Base-by-base conservation (phyloP, 2,113 vertebrate genomes). In the Tympanuchus pallidicinctus region DNA sequence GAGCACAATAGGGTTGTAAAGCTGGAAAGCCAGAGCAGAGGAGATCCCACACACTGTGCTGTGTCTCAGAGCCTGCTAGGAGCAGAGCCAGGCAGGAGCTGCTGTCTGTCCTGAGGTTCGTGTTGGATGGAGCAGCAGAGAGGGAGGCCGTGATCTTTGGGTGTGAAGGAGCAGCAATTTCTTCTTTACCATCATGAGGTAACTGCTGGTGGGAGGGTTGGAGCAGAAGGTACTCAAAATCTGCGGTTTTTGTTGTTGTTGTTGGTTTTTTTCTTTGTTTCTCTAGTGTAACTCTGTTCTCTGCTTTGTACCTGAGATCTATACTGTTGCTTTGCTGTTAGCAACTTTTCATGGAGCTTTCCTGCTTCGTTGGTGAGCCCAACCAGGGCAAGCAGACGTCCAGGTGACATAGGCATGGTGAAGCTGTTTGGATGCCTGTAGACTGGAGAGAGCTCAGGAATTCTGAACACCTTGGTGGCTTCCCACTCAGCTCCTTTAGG, bases 1-100 rank as follows among this genome's bases (percentile, higher is more conserved):
- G 76, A 81, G 42, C 65, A 92, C 95, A 94, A 94, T 88, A 24
- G 82, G 71, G 42, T 24, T 87, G 66, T 78, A 8, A 84, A 86
- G 78, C 1, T 93, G 88, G 54, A 59, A 90, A 92, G 36, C 38
- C 19, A 2, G 6, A 67, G 82, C 73, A 50, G 72, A 86, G 43
- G 85, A 82, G 75, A 15, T 69, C 71, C 90, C 70, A 52, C 66
- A 72, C 59, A 3, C 57, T 60, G 50, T 28, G 11, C 32, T 36
- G 18, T 66, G 34, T 47, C 48, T 65, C 43, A 66, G 89, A 93
- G 74, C 66, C 43, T 63, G 27, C 10, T 59, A 50, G 36, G 54
- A 34, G 81, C 0, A 1, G 45, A 73, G 28, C 42, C 24, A 72
- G 60, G 60, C 59, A 73, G 67, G 65, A 50, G 17, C 72, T 90